phyloP scores from a whole-genome alignment of 2,797 vertebrate genomes.

The Onychomys leucogaster region DNA sequence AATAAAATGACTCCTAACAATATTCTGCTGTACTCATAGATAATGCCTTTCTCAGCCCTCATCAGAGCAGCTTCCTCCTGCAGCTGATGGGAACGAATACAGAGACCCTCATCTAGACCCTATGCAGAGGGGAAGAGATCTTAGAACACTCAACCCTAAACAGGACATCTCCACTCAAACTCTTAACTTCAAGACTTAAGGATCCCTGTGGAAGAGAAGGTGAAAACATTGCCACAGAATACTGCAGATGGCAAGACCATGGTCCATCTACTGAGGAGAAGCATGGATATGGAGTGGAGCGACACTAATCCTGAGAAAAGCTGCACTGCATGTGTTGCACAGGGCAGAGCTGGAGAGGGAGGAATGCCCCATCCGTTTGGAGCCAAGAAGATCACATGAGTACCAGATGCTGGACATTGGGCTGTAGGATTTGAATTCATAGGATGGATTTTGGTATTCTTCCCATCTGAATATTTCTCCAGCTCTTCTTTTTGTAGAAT shows the following conservation, averaged over 20 bases:
- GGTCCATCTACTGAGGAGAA: not conserved
- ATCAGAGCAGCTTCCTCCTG: not conserved
- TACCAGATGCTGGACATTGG: not conserved
- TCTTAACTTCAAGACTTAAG: not conserved
- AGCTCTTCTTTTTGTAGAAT: not conserved
- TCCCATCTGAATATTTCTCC: not conserved
- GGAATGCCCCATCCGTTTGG: not conserved
- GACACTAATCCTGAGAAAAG: not conserved
- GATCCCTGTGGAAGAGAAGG: not conserved
- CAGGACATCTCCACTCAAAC: not conserved
- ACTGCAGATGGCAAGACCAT: not conserved
- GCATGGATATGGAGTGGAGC: not conserved
- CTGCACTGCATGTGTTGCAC: too few species aligned
- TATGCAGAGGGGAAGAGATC: not conserved
- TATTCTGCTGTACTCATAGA: not conserved
- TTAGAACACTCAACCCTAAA: not conserved
- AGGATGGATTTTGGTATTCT: not conserved
- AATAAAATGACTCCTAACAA: not conserved
- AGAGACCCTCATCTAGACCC: not conserved
- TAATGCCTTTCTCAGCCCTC: not conserved
- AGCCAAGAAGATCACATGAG: not conserved
- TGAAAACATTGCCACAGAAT: not conserved
- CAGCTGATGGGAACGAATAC: not conserved
- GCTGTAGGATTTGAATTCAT: not conserved
- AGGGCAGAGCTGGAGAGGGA: not conserved